These are phyloP conservation scores for Lepus americanus DNA, from an alignment of 2,113 vertebrate genomes.

Conservation along the genomic window DNA sequence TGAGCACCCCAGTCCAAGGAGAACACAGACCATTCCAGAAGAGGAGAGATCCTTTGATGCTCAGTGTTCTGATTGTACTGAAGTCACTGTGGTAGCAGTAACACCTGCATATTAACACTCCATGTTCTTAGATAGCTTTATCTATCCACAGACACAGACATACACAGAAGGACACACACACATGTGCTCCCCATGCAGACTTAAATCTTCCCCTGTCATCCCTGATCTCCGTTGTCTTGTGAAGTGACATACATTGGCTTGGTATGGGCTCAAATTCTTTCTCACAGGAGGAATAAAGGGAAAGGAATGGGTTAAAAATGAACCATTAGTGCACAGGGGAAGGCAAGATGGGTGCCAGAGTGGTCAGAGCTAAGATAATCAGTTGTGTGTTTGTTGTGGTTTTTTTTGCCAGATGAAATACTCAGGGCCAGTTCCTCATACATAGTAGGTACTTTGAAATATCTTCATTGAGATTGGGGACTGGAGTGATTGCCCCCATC, in stretches of 20 bases:
- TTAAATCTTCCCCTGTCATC: neutral
- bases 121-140: neutral
- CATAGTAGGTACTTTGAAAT: slow-evolving; percentile 7
- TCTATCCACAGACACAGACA: neutral
- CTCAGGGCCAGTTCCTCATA: neutral
- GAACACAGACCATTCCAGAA: neutral
- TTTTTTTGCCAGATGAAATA: slow-evolving; percentile 2
- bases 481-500: neutral
- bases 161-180: neutral
- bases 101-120: neutral
- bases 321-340: neutral
- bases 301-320: slow-evolving; percentile 30
- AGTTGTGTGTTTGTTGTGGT: neutral
- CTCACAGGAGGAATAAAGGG: neutral
- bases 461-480: neutral
- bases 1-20: neutral
- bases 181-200: neutral
- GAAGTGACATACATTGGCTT: neutral
- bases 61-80: neutral
- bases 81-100: neutral
- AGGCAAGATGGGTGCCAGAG: neutral
- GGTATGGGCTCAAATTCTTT: slow-evolving; percentile 14
- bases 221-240: neutral
- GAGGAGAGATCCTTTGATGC: neutral
- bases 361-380: neutral